Evolutionary conservation across 2,888 invertebrate species (phyloP).

Genomic region (Coenonympha arcania): DNA sequence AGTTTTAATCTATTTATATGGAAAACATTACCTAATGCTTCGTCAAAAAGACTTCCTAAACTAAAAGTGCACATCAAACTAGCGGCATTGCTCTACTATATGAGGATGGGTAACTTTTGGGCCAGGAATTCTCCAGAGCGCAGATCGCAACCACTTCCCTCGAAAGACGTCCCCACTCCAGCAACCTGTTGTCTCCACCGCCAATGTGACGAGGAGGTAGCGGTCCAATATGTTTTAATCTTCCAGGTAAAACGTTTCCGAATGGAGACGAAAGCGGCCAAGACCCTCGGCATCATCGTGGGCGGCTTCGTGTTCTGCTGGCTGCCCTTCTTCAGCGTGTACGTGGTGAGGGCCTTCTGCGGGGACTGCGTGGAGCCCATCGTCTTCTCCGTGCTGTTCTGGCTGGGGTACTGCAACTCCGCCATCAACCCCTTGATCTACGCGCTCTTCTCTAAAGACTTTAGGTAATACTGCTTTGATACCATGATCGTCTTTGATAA

Average conservation of each 20-base stretch:
- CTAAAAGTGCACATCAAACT: too few species aligned
- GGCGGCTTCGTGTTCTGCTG: slow-evolving; percentile 98
- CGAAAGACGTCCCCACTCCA: too few species aligned
- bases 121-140: too few species aligned
- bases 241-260: slow-evolving; percentile 87
- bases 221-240: too few species aligned
- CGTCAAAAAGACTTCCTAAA: too few species aligned
- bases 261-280: slow-evolving; percentile 97
- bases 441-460: slow-evolving; percentile 95
- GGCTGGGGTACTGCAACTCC: slow-evolving; percentile 98
- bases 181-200: too few species aligned
- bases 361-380: slow-evolving; percentile 87
- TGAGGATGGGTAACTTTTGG: too few species aligned
- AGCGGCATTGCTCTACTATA: too few species aligned
- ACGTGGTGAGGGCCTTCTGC: slow-evolving; percentile 91
- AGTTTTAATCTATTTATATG: too few species aligned
- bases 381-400: slow-evolving; percentile 93
- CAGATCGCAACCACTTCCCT: too few species aligned
- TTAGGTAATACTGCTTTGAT: slow-evolving; percentile 55
- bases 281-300: slow-evolving; percentile 96
- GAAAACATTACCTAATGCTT: too few species aligned
- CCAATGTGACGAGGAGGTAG: too few species aligned
- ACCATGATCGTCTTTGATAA: neutral
- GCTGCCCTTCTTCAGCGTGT: slow-evolving; percentile 97
- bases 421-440: slow-evolving; percentile 97